Evolutionary conservation across 1,140 invertebrate genomes (phyloP), one percentile per base, ranked within the genome.

Genomic region (Heterodera schachtii): DNA sequence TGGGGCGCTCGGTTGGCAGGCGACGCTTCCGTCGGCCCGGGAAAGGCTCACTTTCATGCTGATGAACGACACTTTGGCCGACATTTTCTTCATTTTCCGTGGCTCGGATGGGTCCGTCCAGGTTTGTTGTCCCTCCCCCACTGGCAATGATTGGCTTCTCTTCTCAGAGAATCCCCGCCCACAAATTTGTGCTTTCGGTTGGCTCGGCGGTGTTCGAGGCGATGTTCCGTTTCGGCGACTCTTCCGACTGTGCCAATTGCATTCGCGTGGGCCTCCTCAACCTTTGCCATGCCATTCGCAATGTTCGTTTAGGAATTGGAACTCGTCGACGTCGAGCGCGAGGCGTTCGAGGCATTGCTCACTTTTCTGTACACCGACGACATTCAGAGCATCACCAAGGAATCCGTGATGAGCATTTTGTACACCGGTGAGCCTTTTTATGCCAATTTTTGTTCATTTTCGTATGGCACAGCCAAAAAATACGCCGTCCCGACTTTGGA

Each of bases 181-280:
- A 96, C 87, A 95, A 94, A 90, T 94, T 95, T 90, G 93, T 96
- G 3, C 89, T 96, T 11, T 94, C 94, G 6, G 93, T 94, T 66
- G 94, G 94, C 7, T 94, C 94, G 90, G 93, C 94, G 3, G 94
- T 95, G 1, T 95, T 95, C 90, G 94, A 95, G 91, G 94, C 94
- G 9, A 95, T 95, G 94, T 95, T 96, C 87, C 94, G 73, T 66
- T 82, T 80, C 49, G 11, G 70, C 47, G 77, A 70, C 16, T 31
- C 77, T 43, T 70, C 77, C 47, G 77, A 64, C 16, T 49, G 47
- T 43, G 31, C 64, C 2, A 70, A 70, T 78, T 69, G 46, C 70
- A 13, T 70, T 69, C 52, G 70, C 9, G 77, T 78, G 49, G 47
- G 13, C 0, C 31, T 31, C 31, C 31, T 31, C 31, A 31, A 31